Conservation (phyloP, 2,113 vertebrate genomes). For the Alces alces region DNA sequence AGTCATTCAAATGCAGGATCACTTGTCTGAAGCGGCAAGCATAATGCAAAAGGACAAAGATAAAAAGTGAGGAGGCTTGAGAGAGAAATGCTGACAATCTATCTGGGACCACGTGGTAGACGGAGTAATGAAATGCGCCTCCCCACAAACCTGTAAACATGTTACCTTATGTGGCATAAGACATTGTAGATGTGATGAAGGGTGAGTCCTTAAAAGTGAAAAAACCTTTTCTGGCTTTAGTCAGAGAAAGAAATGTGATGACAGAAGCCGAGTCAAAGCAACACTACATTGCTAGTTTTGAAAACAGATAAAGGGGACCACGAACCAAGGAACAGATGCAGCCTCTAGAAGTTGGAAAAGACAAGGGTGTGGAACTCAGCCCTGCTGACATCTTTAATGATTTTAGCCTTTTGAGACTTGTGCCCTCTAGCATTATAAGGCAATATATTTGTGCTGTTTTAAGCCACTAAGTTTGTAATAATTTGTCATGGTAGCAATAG, state of each 20-base stretch:
- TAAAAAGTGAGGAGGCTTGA: background rate
- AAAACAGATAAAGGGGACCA: background rate
- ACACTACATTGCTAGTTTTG: background rate
- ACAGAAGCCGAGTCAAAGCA: background rate
- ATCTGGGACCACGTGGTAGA: background rate
- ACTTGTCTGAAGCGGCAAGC: background rate
- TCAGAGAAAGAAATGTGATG: background rate
- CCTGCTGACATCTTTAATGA: background rate
- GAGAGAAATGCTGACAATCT: background rate
- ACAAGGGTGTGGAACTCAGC: background rate
- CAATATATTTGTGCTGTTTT: background rate
- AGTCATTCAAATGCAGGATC: background rate
- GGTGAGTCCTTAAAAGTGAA: background rate
- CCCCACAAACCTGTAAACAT: background rate
- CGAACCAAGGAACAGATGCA: background rate
- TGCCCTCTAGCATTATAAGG: background rate
- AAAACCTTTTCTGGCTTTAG: background rate
- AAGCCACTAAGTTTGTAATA: background rate
- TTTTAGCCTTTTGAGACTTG: background rate
- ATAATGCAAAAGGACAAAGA: background rate
- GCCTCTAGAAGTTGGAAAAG: background rate
- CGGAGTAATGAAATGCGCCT: background rate
- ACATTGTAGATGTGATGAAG: background rate
- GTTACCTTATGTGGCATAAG: background rate
- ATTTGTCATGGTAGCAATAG: background rate